Evolutionary conservation across 2,888 invertebrate genomes (phyloP).

Genomic region (Baccha elongata): DNA sequence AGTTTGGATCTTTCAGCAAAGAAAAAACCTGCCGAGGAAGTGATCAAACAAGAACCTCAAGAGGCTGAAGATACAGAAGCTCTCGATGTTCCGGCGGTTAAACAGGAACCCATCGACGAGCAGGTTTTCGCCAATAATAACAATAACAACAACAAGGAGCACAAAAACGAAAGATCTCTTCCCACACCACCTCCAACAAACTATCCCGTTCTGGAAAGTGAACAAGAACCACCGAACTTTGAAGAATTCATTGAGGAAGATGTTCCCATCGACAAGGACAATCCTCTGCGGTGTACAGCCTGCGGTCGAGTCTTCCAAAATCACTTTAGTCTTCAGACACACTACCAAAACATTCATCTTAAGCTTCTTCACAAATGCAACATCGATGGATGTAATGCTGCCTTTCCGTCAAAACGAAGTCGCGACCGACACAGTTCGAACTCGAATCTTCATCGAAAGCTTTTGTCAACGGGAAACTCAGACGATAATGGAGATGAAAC

Average conservation of each 20-base stretch:
- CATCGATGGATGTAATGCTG: slow-evolving; percentile 96
- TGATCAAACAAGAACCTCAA: slow-evolving; percentile 54
- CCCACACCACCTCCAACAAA: slow-evolving; percentile 85
- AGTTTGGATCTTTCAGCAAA: slow-evolving; percentile 58
- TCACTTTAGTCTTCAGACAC: slow-evolving; percentile 95
- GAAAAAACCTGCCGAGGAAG: slow-evolving; percentile 38
- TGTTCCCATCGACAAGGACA: slow-evolving; percentile 95
- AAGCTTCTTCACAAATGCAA: slow-evolving; percentile 98
- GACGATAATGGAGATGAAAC: slow-evolving; percentile 77
- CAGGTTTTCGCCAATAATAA: slow-evolving; percentile 38
- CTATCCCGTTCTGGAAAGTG: slow-evolving; percentile 84
- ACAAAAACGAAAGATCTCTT: slow-evolving; percentile 14
- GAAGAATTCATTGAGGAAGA: slow-evolving; percentile 83
- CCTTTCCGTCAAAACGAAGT: slow-evolving; percentile 95
- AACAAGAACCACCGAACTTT: slow-evolving; percentile 51
- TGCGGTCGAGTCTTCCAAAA: slow-evolving; percentile 97
- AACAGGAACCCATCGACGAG: slow-evolving; percentile 76
- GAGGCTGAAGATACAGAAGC: slow-evolving; percentile 26
- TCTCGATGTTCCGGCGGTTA: slow-evolving; percentile 55
- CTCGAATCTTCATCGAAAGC: slow-evolving; percentile 93
- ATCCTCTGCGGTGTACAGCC: slow-evolving; percentile 94
- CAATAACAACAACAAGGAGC: slow-evolving; percentile 48
- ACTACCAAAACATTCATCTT: slow-evolving; percentile 97
- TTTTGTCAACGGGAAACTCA: slow-evolving; percentile 86
- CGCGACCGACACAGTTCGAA: slow-evolving; percentile 97